Percentiles rank a stretch among this genome's conserved stretches.
Conservation (phyloP, 2,797 vertebrate genomes). For the Forpus xanthops region DNA sequence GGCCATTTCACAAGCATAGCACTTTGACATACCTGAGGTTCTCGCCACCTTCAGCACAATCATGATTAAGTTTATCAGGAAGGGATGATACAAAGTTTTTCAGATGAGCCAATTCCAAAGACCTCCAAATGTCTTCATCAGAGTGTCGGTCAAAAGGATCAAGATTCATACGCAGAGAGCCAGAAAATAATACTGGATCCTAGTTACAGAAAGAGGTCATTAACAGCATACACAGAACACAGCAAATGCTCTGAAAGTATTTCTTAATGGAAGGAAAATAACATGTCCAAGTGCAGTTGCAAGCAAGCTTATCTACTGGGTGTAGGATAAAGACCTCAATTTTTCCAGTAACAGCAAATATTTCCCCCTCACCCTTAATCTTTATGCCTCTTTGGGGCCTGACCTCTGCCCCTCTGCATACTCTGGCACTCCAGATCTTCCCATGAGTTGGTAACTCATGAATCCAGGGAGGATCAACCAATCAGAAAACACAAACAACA, state of each 20-base stretch:
- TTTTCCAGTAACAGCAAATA: background rate
- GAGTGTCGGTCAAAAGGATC: constrained; percentile 90
- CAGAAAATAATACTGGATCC: constrained; percentile 96
- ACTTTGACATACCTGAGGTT: constrained; percentile 86
- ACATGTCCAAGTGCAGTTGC: background rate
- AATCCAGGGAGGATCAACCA: background rate
- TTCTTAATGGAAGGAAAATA: background rate
- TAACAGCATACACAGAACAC: background rate
- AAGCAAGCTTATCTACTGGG: background rate
- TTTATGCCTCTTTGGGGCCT: background rate
- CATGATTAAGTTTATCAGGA: constrained; percentile 87
- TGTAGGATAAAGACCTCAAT: background rate
- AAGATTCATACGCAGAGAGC: constrained; percentile 94
- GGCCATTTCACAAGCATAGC: background rate
- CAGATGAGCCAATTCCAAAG: constrained; percentile 91
- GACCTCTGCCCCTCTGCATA: background rate
- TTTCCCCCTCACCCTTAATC: background rate
- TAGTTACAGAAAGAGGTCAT: constrained; percentile 27
- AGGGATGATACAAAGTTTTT: constrained; percentile 89
- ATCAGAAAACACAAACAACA: background rate
- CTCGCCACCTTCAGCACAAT: constrained; percentile 93
- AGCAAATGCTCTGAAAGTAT: background rate
- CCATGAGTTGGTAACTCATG: background rate
- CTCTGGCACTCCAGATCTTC: background rate
- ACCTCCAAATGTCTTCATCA: constrained; percentile 90